Evolutionary conservation across 2,797 vertebrate genomes (phyloP).

Genomic region (Alouatta caraya): DNA sequence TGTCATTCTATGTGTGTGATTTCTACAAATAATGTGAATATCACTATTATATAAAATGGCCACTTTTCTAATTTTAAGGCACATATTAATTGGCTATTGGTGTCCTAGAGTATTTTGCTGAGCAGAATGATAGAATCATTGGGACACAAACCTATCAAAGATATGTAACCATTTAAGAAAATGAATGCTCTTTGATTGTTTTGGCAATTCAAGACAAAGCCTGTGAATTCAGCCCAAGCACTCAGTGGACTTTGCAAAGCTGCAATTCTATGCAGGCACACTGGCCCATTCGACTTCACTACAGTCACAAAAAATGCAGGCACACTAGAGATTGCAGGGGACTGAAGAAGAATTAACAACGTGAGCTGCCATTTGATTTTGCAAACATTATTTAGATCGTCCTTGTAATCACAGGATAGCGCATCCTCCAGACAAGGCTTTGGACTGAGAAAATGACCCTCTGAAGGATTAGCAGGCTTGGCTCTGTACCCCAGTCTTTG

Average conservation of each 20-base stretch:
- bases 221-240: background rate
- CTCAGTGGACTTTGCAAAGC: background rate
- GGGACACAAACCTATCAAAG: constrained; percentile 30
- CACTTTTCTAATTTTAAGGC: constrained; percentile 59
- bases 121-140: constrained; percentile 1
- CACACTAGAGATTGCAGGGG: background rate
- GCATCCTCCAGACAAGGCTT: background rate
- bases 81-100: constrained; percentile 66
- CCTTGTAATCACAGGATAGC: background rate
- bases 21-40: constrained; percentile 53
- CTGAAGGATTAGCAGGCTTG: background rate
- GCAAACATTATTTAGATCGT: background rate
- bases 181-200: constrained; percentile 42
- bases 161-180: constrained; percentile 48
- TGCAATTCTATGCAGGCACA: background rate
- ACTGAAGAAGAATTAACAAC: background rate
- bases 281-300: background rate
- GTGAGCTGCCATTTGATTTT: background rate
- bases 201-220: constrained; percentile 11
- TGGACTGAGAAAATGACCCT: background rate
- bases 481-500: background rate
- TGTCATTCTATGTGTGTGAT: background rate
- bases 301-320: background rate
- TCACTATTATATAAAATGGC: constrained; percentile 45
- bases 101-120: constrained; percentile 7